phyloP scores from a whole-genome alignment of 2,888 invertebrate species.

The Exephanes ischioxanthus region DNA sequence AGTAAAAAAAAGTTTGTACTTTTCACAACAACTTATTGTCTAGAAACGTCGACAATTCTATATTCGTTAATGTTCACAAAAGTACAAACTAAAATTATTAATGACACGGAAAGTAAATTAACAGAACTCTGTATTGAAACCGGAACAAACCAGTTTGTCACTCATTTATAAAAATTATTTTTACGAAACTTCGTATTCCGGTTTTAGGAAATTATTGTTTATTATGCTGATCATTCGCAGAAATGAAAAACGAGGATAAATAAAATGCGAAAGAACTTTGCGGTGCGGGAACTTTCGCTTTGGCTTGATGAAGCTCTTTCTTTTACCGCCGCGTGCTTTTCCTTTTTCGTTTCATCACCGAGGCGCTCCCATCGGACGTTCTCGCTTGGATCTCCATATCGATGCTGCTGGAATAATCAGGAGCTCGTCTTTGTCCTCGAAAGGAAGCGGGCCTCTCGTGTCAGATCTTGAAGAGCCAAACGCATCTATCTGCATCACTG shows the following conservation, averaged over 20 bases:
- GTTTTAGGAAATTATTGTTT: no score
- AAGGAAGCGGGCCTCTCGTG: conserved; percentile 21
- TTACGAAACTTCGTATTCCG: no score
- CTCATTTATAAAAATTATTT: no score
- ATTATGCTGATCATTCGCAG: not conserved
- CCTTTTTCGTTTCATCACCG: conserved; percentile 46
- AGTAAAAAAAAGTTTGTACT: no score
- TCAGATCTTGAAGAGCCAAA: not conserved
- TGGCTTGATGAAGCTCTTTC: conserved; percentile 60
- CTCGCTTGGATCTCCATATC: conserved; percentile 60
- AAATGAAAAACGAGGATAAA: not conserved
- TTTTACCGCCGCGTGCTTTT: conserved; percentile 35
- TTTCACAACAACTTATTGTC: no score
- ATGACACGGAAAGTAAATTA: no score
- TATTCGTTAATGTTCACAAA: no score
- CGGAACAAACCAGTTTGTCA: no score
- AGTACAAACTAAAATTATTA: no score
- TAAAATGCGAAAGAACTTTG: not conserved
- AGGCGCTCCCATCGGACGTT: conserved; percentile 8
- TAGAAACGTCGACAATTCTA: no score
- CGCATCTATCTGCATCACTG: conserved; percentile 62
- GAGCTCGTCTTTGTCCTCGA: conserved; percentile 16
- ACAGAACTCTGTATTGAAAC: no score
- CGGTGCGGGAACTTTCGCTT: conserved; percentile 43
- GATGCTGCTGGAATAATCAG: conserved; percentile 46